A percentile compares a stretch with the other conserved stretches of the same genome.
Evolutionary conservation across 2,888 invertebrate species (phyloP).

Genomic region (Caenorhabditis sinica): DNA sequence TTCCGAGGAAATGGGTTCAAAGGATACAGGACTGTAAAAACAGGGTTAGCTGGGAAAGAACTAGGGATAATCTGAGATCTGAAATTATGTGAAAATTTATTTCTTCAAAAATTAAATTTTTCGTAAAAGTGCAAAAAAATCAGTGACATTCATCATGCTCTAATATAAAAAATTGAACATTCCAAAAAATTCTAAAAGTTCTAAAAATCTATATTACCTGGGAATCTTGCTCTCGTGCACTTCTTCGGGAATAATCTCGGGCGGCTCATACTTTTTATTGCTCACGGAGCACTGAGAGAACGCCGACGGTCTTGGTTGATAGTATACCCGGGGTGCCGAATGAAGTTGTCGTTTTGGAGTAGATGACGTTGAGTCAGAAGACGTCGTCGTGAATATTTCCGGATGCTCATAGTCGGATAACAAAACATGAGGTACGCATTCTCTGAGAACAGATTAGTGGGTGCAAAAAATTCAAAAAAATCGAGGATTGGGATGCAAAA

Average conservation of each 20-base stretch:
- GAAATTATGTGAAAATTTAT: neutral
- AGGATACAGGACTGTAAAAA: constrained; percentile 64
- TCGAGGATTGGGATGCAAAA: neutral
- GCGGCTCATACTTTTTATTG: constrained; percentile 36
- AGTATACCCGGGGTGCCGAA: constrained; percentile 55
- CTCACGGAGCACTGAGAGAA: constrained; percentile 47
- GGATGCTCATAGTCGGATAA: constrained; percentile 39
- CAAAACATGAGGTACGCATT: constrained; percentile 59
- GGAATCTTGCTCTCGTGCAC: constrained; percentile 50
- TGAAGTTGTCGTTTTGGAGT: constrained; percentile 35
- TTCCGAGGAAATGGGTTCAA: constrained; percentile 72
- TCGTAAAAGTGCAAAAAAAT: too few species aligned
- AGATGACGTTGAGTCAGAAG: neutral
- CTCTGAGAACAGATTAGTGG: constrained; percentile 49
- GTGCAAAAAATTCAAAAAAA: constrained; percentile 4
- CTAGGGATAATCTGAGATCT: neutral
- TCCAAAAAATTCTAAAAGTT: constrained; percentile 17
- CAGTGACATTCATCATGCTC: neutral
- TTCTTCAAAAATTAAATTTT: neutral
- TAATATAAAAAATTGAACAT: constrained; percentile 1
- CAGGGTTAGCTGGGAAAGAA: neutral
- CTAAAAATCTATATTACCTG: constrained; percentile 25
- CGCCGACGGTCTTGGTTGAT: constrained; percentile 32
- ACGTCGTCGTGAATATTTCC: constrained; percentile 47
- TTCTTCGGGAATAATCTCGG: constrained; percentile 54